Percentiles rank a stretch among this genome's conserved stretches.
These are phyloP conservation scores for Zootermopsis nevadensis DNA, from an alignment of 2,888 invertebrate species.

Conservation along the genomic window DNA sequence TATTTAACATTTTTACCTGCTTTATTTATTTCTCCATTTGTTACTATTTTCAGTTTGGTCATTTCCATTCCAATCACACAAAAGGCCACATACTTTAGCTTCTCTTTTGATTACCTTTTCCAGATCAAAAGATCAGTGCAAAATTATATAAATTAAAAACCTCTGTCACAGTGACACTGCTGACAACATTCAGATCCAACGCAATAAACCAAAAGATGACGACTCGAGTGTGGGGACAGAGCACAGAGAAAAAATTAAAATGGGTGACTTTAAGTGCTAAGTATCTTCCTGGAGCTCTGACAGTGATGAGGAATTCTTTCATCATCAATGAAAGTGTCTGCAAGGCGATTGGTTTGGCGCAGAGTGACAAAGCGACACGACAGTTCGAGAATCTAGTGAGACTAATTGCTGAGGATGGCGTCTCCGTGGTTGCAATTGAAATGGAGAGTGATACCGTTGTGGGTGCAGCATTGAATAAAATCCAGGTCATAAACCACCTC, in stretches of 20 bases:
- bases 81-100: too few relatives aligned
- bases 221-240: constrained; percentile 5
- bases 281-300: constrained; percentile 1
- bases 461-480: constrained; percentile 75
- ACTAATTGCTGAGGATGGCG: constrained; percentile 68
- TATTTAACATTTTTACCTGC: too few relatives aligned
- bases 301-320: constrained; percentile 22
- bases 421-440: constrained; percentile 72
- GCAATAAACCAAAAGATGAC: too few relatives aligned
- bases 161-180: too few relatives aligned
- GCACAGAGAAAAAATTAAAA: not conserved
- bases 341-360: not conserved
- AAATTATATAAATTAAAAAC: too few relatives aligned
- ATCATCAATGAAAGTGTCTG: not conserved
- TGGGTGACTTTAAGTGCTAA: not conserved
- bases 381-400: not conserved
- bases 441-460: constrained; percentile 68
- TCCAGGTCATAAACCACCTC: constrained; percentile 63
- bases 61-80: too few relatives aligned
- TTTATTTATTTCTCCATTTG: too few relatives aligned
- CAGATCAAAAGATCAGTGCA: too few relatives aligned
- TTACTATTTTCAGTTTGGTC: too few relatives aligned
- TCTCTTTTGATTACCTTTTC: too few relatives aligned
- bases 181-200: too few relatives aligned
- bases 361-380: not conserved